Percentiles rank a stretch among this genome's conserved stretches.
phyloP scores from a whole-genome alignment of 2,888 invertebrate species.

The Bellardia bayeri region DNA sequence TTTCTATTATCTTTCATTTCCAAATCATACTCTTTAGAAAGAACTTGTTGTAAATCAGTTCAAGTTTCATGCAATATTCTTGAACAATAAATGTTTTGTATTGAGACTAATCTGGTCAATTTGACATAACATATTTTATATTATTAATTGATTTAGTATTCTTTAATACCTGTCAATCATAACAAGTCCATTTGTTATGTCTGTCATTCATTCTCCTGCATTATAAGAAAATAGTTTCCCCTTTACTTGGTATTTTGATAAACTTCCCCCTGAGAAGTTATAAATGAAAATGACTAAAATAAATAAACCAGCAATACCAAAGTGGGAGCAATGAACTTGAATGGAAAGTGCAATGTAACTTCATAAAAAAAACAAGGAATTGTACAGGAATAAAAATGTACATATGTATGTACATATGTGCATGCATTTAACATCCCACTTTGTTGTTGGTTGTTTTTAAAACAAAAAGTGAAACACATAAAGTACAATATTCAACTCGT shows the following conservation, averaged over 20 bases:
- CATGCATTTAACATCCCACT: slow-evolving; percentile 24
- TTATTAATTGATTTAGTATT: no score
- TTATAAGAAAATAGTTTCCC: neutral
- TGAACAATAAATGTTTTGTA: no score
- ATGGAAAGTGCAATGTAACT: slow-evolving; percentile 62
- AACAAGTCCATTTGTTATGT: neutral
- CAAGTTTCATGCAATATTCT: no score
- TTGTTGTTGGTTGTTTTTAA: slow-evolving; percentile 11
- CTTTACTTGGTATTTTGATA: neutral
- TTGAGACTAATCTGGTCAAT: no score
- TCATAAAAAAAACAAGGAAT: slow-evolving; percentile 45
- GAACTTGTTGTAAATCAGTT: no score
- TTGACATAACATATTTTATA: no score
- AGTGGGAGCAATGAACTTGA: slow-evolving; percentile 68
- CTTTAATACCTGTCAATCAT: no score
- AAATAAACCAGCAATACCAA: slow-evolving; percentile 44
- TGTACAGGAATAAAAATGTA: slow-evolving; percentile 32
- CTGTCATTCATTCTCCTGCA: neutral
- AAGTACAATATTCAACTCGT: slow-evolving; percentile 51
- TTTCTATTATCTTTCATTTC: no score
- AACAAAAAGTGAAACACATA: slow-evolving; percentile 49
- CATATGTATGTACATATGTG: neutral
- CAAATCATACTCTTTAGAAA: no score
- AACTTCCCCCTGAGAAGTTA: slow-evolving; percentile 19
- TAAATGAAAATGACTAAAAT: slow-evolving; percentile 41